These are phyloP conservation scores for Meandrusa payeni DNA, from an alignment of 2,888 invertebrate species.

Conservation along the genomic window DNA sequence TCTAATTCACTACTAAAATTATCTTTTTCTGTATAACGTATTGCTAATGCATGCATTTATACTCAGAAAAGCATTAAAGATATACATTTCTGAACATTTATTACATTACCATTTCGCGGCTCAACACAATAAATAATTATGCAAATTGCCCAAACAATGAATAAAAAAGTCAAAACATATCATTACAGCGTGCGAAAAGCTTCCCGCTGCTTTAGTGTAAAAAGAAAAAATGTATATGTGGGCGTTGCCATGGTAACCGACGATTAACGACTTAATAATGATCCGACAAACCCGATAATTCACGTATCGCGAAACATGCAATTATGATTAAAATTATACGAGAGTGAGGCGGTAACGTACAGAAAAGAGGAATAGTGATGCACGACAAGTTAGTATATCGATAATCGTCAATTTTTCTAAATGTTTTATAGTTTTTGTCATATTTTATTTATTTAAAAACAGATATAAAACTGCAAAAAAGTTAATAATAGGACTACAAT, in stretches of 20 bases:
- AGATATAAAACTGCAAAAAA: too few relatives aligned
- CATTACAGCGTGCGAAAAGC: slow-evolving; percentile 51
- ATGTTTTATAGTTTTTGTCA: too few relatives aligned
- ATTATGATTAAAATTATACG: slow-evolving; percentile 58
- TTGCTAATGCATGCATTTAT: too few relatives aligned
- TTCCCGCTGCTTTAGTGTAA: slow-evolving; percentile 34
- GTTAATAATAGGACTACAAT: too few relatives aligned
- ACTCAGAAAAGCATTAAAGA: too few relatives aligned
- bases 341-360: slow-evolving; percentile 34
- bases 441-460: too few relatives aligned
- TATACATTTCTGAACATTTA: neutral
- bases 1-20: too few relatives aligned
- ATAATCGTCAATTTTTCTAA: too few relatives aligned
- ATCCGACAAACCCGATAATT: slow-evolving; percentile 58
- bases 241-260: slow-evolving; percentile 66
- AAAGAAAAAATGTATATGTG: slow-evolving; percentile 38
- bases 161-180: slow-evolving; percentile 51
- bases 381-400: slow-evolving; percentile 26
- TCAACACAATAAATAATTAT: slow-evolving; percentile 28
- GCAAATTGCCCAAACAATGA: slow-evolving; percentile 26
- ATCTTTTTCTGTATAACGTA: too few relatives aligned
- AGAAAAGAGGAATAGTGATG: slow-evolving; percentile 35
- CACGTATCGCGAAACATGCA: slow-evolving; percentile 68
- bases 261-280: slow-evolving; percentile 69
- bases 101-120: slow-evolving; percentile 16